These are phyloP conservation scores for Brachystomella parvula DNA, from an alignment of 1,140 invertebrate species.

Conservation along the genomic window DNA sequence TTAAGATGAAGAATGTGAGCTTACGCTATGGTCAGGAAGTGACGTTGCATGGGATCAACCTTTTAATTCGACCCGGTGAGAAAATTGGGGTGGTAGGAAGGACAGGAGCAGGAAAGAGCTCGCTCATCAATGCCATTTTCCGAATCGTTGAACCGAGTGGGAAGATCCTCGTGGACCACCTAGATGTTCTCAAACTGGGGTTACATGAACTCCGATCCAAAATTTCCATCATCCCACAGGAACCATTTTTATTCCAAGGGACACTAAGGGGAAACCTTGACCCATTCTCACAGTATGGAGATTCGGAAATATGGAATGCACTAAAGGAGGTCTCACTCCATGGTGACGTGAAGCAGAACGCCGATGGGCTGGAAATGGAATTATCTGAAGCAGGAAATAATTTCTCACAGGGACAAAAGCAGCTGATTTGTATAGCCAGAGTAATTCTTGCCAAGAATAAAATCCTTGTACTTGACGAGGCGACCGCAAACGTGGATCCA, in stretches of 20 bases:
- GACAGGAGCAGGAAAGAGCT: conserved; percentile 52
- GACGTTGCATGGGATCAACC: conserved; percentile 49
- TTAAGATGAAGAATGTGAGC: conserved; percentile 50
- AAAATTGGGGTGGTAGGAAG: conserved; percentile 49
- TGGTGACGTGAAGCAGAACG: conserved; percentile 52
- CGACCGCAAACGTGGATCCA: conserved; percentile 75
- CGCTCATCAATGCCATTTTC: conserved; percentile 51
- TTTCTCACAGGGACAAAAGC: conserved; percentile 75
- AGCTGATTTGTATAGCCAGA: conserved; percentile 72
- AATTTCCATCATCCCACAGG: conserved; percentile 63
- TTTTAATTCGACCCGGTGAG: conserved; percentile 51
- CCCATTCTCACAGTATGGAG: conserved; percentile 50
- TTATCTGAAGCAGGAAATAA: conserved; percentile 66
- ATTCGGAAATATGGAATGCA: conserved; percentile 54
- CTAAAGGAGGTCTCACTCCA: conserved; percentile 53
- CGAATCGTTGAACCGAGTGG: conserved; percentile 46
- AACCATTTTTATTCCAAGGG: conserved; percentile 57
- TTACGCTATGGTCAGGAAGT: conserved; percentile 48
- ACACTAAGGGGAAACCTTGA: conserved; percentile 53
- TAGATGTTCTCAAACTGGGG: conserved; percentile 46
- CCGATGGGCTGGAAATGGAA: conserved; percentile 45
- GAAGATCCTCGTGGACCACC: conserved; percentile 46
- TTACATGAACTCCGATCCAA: conserved; percentile 45
- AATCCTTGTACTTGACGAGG: conserved; percentile 75
- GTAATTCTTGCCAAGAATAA: conserved; percentile 70